Evolutionary conservation across 2,797 vertebrate species (phyloP).

Genomic region (Lerista edwardsae): DNA sequence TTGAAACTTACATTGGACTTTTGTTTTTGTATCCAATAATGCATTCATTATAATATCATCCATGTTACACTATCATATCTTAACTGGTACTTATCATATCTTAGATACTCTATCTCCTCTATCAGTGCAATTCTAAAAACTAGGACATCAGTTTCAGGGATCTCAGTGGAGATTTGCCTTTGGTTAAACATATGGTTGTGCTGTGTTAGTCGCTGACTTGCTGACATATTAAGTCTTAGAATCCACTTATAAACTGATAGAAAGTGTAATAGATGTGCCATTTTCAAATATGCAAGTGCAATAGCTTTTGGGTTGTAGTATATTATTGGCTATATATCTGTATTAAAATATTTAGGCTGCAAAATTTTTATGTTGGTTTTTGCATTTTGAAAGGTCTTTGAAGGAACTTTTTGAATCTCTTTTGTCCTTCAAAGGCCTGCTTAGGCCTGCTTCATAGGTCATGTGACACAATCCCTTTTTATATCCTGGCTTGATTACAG

Average conservation of each 20-base stretch:
- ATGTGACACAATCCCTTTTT: too few relatives aligned
- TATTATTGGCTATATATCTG: fast-evolving
- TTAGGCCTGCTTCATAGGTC: too few relatives aligned
- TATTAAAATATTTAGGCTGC: background rate
- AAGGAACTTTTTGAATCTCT: background rate
- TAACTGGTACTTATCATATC: background rate
- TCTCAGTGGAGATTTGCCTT: too few relatives aligned
- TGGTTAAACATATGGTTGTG: background rate
- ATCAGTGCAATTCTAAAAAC: background rate
- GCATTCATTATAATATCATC: background rate
- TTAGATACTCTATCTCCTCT: background rate
- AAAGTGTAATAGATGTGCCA: background rate
- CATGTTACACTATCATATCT: background rate
- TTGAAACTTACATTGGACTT: background rate
- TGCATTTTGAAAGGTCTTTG: slow-evolving; percentile 28
- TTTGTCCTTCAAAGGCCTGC: too few relatives aligned
- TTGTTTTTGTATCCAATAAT: background rate
- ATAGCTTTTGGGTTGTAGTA: background rate
- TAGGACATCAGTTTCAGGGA: background rate
- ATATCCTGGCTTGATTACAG: too few relatives aligned
- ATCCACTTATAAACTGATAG: background rate
- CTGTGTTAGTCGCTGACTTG: background rate
- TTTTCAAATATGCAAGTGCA: background rate
- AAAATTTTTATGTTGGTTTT: slow-evolving; percentile 12
- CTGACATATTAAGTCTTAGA: background rate